These are phyloP conservation scores for Phainopepla nitens DNA, from an alignment of 2,113 vertebrate species.

Conservation along the genomic window DNA sequence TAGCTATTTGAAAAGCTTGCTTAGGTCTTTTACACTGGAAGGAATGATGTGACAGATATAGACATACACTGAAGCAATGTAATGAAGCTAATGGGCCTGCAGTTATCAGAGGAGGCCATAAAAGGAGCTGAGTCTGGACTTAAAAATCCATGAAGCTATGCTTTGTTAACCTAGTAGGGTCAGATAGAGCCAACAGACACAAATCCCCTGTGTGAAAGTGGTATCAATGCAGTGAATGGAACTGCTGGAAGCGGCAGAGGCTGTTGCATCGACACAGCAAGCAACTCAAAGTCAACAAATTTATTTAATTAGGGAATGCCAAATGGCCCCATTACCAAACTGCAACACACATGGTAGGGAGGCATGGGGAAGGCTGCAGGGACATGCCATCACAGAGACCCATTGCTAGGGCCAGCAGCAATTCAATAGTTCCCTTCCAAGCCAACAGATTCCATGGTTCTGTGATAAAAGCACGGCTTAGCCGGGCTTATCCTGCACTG, in stretches of 20 bases:
- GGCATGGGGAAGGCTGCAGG: not conserved
- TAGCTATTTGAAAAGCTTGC: not conserved
- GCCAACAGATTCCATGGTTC: not conserved
- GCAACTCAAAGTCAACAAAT: not conserved
- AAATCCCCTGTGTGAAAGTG: not conserved
- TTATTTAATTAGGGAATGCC: not conserved
- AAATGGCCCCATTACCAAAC: not conserved
- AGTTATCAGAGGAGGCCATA: not conserved
- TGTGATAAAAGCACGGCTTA: not conserved
- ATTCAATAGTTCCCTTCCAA: not conserved
- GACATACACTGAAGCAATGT: not conserved
- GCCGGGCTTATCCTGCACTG: not conserved
- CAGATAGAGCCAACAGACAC: not conserved
- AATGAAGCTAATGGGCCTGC: not conserved
- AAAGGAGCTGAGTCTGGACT: not conserved
- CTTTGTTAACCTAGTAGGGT: not conserved
- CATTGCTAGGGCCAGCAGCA: not conserved
- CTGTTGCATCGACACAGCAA: not conserved
- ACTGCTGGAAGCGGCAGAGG: not conserved
- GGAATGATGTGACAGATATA: not conserved
- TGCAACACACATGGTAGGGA: fast-evolving
- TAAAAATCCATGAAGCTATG: not conserved
- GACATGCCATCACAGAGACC: not conserved
- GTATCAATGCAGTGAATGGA: not conserved
- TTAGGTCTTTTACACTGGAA: not conserved